These are phyloP conservation scores for Drosophila borealis DNA, from an alignment of 2,888 invertebrate genomes.

Conservation along the genomic window DNA sequence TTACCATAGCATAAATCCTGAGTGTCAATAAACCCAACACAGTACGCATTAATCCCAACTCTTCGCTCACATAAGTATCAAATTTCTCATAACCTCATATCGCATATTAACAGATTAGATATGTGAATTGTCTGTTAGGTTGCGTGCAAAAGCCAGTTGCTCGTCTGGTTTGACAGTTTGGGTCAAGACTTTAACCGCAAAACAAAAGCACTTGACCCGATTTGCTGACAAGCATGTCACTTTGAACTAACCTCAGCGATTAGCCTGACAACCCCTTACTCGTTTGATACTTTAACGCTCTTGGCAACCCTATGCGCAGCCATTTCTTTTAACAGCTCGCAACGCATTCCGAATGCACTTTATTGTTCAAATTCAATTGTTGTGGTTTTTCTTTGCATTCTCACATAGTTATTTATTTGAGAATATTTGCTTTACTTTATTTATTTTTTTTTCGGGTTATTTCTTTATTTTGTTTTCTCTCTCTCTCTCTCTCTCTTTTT, in stretches of 20 bases:
- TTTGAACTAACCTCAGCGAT: conserved; percentile 18
- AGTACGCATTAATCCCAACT: too few relatives aligned
- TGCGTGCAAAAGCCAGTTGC: conserved; percentile 2
- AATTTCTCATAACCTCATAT: not conserved
- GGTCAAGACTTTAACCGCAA: conserved; percentile 16
- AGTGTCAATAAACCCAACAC: too few relatives aligned
- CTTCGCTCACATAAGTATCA: too few relatives aligned
- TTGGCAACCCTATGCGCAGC: not conserved
- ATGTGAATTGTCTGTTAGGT: conserved; percentile 14
- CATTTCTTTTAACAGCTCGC: not conserved
- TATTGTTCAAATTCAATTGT: conserved; percentile 12
- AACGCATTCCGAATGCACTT: conserved; percentile 58
- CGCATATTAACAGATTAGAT: not conserved
- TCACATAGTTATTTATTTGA: conserved; percentile 20
- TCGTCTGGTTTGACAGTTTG: conserved; percentile 9
- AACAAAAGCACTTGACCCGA: conserved; percentile 43
- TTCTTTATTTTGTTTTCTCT: conserved; percentile 20
- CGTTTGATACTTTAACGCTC: conserved; percentile 9
- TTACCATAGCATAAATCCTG: too few relatives aligned
- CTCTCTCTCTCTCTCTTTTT: not conserved
- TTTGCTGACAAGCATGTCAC: conserved; percentile 21
- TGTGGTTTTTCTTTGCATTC: conserved; percentile 20
- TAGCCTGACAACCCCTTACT: conserved; percentile 28
- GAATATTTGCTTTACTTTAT: not conserved
- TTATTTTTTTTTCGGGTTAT: conserved; percentile 4